phyloP scores from a whole-genome alignment of 1,140 invertebrate genomes.

The Euwallacea fornicatus region DNA sequence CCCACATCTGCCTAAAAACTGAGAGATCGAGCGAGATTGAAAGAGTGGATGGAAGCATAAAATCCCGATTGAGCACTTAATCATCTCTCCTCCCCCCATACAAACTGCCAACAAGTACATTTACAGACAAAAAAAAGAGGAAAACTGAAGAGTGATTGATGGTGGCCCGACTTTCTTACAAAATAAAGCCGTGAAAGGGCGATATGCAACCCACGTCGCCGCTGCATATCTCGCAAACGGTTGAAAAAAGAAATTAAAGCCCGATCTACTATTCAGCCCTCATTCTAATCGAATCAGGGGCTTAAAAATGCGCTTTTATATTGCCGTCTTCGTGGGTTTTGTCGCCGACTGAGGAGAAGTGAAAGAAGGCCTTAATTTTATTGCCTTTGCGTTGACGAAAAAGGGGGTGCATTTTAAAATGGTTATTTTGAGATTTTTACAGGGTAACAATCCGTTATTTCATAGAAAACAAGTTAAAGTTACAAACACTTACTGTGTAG shows the following conservation, averaged over 20 bases:
- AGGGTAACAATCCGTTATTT: background rate
- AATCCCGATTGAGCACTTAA: conserved; percentile 8
- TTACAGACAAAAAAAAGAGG: background rate
- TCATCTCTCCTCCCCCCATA: conserved; percentile 1
- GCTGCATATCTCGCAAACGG: background rate
- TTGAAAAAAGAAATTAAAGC: background rate
- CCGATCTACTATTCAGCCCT: background rate
- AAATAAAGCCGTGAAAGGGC: too few species aligned
- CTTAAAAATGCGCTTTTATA: background rate
- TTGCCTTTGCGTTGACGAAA: background rate
- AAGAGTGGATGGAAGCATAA: background rate
- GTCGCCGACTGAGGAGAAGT: background rate
- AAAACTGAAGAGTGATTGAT: conserved; percentile 5
- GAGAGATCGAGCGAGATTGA: too few species aligned
- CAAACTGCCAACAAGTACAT: background rate
- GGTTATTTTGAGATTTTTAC: background rate
- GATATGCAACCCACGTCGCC: too few species aligned
- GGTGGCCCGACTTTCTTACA: background rate
- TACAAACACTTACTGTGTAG: conserved; percentile 77
- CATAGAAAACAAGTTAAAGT: conserved; percentile 9
- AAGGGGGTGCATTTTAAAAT: conserved; percentile 1
- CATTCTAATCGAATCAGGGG: background rate
- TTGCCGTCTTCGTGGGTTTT: too few species aligned
- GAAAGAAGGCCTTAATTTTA: conserved; percentile 2
- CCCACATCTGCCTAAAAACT: too few species aligned